Evolutionary conservation across 2,797 vertebrate species (phyloP), one percentile per base, ranked within the genome.

Genomic region (Urophycis tenuis): DNA sequence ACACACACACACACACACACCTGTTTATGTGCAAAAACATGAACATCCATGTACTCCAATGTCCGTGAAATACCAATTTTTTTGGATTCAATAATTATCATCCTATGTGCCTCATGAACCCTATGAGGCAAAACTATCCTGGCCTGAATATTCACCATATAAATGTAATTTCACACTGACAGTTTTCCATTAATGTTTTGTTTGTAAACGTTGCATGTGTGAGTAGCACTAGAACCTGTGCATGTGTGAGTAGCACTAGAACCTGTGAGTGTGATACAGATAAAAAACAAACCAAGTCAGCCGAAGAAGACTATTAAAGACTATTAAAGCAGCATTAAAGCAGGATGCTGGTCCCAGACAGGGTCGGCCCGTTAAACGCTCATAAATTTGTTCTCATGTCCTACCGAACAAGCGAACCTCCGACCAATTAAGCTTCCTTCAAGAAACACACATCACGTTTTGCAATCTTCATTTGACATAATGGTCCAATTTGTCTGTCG

Each of bases 401-500:
- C 89, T 85, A 89, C 86, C 82, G 85, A 87, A 81, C 69, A 87
- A 87, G 88, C 81, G 85, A 88, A 85, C 79, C 77, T 80, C 60
- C 79, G 75, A 81, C 82, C 87, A 77, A 87, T 89, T 83, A 72
- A 73, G 77, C 82, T 82, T 85, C 82, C 87, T 76, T 83, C 81
- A 80, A 75, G 89, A 88, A 87, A 80, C 81, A 81, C 75, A 80
- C 89, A 91, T 90, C 89, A 77, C 81, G 78, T 83, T 82, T 77
- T 64, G n/a, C 80, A 79, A 90, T 93, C 91, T 90, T 87, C 82
- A 89, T 87, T 87, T 85, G 77, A 78, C 89, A 90, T 87, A 87
- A 91, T 88, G 85, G 84, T 86, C 86, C 88, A 91, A 92, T 92
- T 92, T 85, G 86, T 85, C 79, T 80, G 90, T 80, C 91, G 91